Percentiles rank a stretch among this genome's conserved stretches.
Evolutionary conservation across 2,797 vertebrate genomes (phyloP).

Genomic region (Kryptopterus vitreolus): DNA sequence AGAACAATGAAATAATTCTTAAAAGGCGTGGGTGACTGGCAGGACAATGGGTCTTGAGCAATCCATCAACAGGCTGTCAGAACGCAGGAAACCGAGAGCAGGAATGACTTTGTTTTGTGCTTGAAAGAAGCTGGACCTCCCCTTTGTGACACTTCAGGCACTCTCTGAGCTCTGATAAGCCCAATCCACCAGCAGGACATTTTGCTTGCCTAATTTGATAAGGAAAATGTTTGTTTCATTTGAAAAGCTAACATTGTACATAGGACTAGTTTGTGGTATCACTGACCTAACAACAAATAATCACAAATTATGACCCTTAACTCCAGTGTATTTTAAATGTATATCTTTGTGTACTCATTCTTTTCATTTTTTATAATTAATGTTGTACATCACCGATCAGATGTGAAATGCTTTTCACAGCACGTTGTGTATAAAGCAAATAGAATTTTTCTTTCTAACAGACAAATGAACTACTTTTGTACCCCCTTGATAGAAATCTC

Average conservation of each 20-base stretch:
- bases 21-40: constrained; percentile 33
- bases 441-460: no score
- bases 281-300: not conserved
- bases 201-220: not conserved
- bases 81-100: constrained; percentile 42
- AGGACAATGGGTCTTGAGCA: constrained; percentile 44
- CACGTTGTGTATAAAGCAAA: no score
- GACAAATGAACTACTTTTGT: not conserved
- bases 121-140: constrained; percentile 21
- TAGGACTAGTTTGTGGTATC: not conserved
- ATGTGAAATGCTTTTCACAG: no score
- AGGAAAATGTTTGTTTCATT: no score
- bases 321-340: not conserved
- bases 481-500: not conserved
- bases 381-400: no score
- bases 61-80: constrained; percentile 46
- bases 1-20: constrained; percentile 38
- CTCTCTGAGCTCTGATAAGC: constrained; percentile 15
- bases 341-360: no score
- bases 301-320: not conserved
- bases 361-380: no score
- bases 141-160: not conserved
- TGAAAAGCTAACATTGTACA: not conserved
- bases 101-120: constrained; percentile 24
- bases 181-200: not conserved